phyloP scores from a whole-genome alignment of 2,113 vertebrate species.

The Siphamia tubifer region DNA sequence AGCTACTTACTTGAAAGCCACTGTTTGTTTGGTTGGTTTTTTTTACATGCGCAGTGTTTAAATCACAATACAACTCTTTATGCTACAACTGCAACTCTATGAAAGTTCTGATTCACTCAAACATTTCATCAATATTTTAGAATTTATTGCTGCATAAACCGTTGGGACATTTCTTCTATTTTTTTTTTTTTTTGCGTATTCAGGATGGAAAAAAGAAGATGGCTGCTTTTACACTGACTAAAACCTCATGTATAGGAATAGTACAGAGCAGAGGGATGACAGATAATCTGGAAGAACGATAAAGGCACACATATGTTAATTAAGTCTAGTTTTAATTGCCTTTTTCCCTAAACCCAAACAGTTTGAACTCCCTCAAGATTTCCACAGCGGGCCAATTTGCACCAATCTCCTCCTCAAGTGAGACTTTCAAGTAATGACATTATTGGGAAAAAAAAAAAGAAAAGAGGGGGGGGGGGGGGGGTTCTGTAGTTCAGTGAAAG shows the following conservation, averaged over 20 bases:
- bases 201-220: neutral
- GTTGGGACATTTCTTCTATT: no score
- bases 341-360: neutral
- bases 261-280: neutral
- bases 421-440: neutral
- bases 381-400: no score
- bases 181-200: neutral
- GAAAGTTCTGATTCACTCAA: neutral
- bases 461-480: no score
- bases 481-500: neutral
- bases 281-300: neutral
- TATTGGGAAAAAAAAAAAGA: no score
- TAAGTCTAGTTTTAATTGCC: neutral
- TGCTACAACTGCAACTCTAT: neutral
- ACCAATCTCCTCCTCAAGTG: neutral
- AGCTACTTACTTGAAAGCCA: neutral
- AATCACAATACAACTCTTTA: no score
- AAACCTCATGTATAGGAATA: neutral
- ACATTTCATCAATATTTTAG: neutral
- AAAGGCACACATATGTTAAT: neutral
- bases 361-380: neutral
- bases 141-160: neutral
- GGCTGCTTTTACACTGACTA: neutral
- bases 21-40: no score
- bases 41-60: no score